Evolutionary conservation across 2,797 vertebrate genomes (phyloP), one percentile per base, ranked within the genome.

Genomic region (Jordanella pulchra): DNA sequence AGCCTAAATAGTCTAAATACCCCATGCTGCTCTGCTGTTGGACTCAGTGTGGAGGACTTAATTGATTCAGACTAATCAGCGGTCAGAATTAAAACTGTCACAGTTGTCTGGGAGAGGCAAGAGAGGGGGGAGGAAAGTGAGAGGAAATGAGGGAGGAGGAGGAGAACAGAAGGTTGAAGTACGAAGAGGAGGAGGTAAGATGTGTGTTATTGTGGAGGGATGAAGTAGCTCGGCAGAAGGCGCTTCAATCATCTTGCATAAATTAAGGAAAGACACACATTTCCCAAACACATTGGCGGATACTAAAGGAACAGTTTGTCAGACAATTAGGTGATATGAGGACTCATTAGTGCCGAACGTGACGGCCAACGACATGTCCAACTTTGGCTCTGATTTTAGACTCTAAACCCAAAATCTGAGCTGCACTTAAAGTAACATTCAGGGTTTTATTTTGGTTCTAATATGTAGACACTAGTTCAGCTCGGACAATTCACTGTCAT

Each of bases 81-180:
- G 88, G 90, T 91, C 89, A 89, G 94, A 94, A 94, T 94, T 94
- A 94, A 94, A 94, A 94, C 93, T 94, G 94, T 94, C 93, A 94
- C 93, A 95, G 93, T 93, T 93, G 93, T 94, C 86, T 82, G 84
- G 77, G 86, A 77, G 84, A 79, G 84, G 58, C 4, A 66, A 32
- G 65, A 25, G 51, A 0, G n/a, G 75, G 32, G 53, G 50, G 48
- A 30, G 61, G 51, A 35, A 63, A 83, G 72, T 50, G 67, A 60
- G 72, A 73, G 77, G 68, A 66, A 79, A 70, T 25, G 71, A 75
- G 35, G 23, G 50, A 67, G 68, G 64, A 71, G 65, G 68, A 67
- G 64, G 54, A 83, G 86, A 80, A 74, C 76, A 78, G 55, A 81
- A 71, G 79, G 65, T 78, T 61, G 75, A 69, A 72, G 72, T 74